Base-by-base conservation (phyloP, 2,797 vertebrate species). In the Lacerta bilineata region DNA sequence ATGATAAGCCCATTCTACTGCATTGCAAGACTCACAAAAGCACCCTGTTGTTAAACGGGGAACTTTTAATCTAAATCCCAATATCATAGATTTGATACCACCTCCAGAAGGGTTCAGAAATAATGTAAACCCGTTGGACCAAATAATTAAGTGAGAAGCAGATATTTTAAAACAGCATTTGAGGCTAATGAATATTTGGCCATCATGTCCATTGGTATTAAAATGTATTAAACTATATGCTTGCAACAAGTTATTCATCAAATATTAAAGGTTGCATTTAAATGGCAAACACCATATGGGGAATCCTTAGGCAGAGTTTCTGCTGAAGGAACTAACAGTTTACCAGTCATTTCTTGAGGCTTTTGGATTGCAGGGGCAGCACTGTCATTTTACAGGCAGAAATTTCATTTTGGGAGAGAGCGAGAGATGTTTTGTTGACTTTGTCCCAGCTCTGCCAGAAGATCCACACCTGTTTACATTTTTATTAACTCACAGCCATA, bases 91-190 rank as follows among this genome's bases (percentile, higher is more conserved):
- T 71, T 82, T 61, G 41, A 79, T 5, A 71, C 25, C 18, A 25
- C n/a, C n/a, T 20, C 41, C 33, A 27, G 80, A 69, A 25, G 18
- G n/a, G 59, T 91, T 85, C 46, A 61, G 41, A 59, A 91, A 91
- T 83, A 55, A 66, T 29, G 88, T 61, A 80, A 84, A 84, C 39
- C 39, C 78, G n/a, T 27, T 69, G 78, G 82, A 90, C 69, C 82
- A 76, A 84, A 68, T 90, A 84, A 87, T 85, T 90, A 84, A 80
- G 69, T 69, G 77, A 87, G 77, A 84, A 84, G 68, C 68, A 69
- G 61, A 59, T 78, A 78, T 33, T 87, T 72, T 77, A 79, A 75
- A 74, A 79, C 77, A 69, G 77, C 76, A 69, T 80, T 36, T 59
- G 61, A 39, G 41, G 85, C n/a, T 50, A 84, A 86, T 86, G 79